Evolutionary conservation across 2,888 invertebrate genomes (phyloP).

Genomic region (Boloria selene): DNA sequence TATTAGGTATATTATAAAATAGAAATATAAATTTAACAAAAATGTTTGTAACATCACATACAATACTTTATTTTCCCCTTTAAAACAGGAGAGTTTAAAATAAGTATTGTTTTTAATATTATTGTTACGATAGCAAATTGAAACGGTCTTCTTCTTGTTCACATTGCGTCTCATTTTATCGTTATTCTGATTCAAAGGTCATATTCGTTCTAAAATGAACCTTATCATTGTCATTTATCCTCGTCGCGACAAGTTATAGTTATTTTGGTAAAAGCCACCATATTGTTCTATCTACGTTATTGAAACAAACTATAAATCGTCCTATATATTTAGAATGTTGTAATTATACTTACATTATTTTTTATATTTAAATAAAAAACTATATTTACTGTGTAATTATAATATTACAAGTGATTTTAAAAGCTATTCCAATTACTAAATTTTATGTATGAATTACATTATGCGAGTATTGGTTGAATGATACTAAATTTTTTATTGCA

Average conservation of each 20-base stretch:
- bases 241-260: not conserved
- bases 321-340: slow-evolving; percentile 20
- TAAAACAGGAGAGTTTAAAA: not conserved
- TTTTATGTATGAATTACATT: not conserved
- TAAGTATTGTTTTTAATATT: not conserved
- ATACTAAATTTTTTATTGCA: slow-evolving; percentile 6
- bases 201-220: not conserved
- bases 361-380: not conserved
- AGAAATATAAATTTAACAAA: not conserved
- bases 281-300: not conserved
- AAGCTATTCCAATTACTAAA: not conserved
- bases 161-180: not conserved
- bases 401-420: slow-evolving; percentile 6
- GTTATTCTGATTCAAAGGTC: not conserved
- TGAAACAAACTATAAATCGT: slow-evolving; percentile 6
- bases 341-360: slow-evolving; percentile 12
- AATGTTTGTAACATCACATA: not conserved
- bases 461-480: not conserved
- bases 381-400: slow-evolving; percentile 7
- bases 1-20: slow-evolving; percentile 12
- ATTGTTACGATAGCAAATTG: not conserved
- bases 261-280: not conserved
- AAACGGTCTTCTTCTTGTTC: not conserved
- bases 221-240: slow-evolving; percentile 4
- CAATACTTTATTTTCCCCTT: not conserved